Base-by-base conservation (phyloP, 2,888 invertebrate species). In the Drosophila anomelani region DNA sequence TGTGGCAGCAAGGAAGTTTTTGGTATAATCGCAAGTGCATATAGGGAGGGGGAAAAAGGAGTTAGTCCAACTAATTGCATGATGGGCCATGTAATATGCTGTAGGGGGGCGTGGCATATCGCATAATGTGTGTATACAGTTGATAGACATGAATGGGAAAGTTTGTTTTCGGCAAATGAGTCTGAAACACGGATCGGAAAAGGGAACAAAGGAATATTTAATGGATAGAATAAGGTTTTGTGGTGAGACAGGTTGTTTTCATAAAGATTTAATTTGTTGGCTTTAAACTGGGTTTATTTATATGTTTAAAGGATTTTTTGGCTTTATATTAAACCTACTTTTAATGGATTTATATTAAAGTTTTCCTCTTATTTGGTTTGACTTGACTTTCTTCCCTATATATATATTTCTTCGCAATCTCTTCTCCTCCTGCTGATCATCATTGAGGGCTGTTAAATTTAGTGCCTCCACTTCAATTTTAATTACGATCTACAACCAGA, bases 381-480 rank as follows among this genome's bases (percentile, higher is more conserved):
- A 44, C 3, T 44, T 6, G 10, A 10, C 17, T 20, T 44, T 15
- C 23, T 23, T 46, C 26, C 5, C 26, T 9, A 36, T 47, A 34
- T n/a, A n/a, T 17, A 13, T n/a, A 15, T 20, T 8, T 15, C 23
- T 26, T 26, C 4, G 26, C 38, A n/a, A n/a, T 39, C 15, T 38
- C 23, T 26, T 26, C 43, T 51, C 34, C 41, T 20, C 12, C 36
- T n/a, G 13, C 9, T 54, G 70, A 39, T 69, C 47, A 34, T 57
- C 68, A 87, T 89, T 85, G 89, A 81, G 85, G 79, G 88, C 84
- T 85, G 85, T 85, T 89, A 85, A 85, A 88, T 85, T 85, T 85
- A 85, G 85, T 85, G 85, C 85, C 89, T 80, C 89, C 85, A 85
- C 85, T 85, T 85, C 88, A 88, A 78, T 80, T 85, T 89, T 89